Base-by-base conservation (phyloP, 2,797 vertebrate species). In the Scarus forsteni region DNA sequence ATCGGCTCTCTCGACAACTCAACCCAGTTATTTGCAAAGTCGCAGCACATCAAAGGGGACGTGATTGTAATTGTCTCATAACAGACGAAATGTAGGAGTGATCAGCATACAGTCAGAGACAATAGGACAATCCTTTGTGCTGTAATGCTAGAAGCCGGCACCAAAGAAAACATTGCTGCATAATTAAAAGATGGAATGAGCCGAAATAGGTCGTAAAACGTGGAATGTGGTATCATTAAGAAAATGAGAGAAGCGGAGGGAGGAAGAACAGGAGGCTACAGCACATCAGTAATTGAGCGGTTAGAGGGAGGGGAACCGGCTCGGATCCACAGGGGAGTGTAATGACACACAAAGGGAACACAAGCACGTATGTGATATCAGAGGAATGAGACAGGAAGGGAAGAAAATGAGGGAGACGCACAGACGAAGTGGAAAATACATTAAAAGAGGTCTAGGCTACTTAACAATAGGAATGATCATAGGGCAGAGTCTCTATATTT, bases 21-120 rank as follows among this genome's bases (percentile, higher is more conserved):
- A 75, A 81, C 77, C 81, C 77, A 85, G 51, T 89, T 90, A 83
- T 88, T 84, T 65, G 60, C 62, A 76, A 84, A 79, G 27, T 27
- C 2, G 27, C 9, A 7, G 72, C 67, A 85, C 84, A 81, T 91
- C 84, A 88, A 90, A 89, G 84, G 15, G 64, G 61, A 62, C 14
- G 46, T 78, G 81, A 84, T 65, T 85, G 81, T 74, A 81, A 87
- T 89, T 76, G 76, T 84, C 76, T 86, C 60, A 57, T 13, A 80
- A 75, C 64, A 56, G 68, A 79, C 38, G 55, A 71, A 67, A 76
- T 73, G 70, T 54, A 68, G 64, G 57, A 82, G 67, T 13, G n/a
- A 75, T 76, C 67, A 34, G 52, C 16, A 1, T 9, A 43, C 60
- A 75, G 57, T 56, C 46, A 52, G 55, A 71, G 66, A 18, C 57